These are phyloP conservation scores for Muntiacus reevesi DNA, from an alignment of 2,113 vertebrate species.

Conservation along the genomic window DNA sequence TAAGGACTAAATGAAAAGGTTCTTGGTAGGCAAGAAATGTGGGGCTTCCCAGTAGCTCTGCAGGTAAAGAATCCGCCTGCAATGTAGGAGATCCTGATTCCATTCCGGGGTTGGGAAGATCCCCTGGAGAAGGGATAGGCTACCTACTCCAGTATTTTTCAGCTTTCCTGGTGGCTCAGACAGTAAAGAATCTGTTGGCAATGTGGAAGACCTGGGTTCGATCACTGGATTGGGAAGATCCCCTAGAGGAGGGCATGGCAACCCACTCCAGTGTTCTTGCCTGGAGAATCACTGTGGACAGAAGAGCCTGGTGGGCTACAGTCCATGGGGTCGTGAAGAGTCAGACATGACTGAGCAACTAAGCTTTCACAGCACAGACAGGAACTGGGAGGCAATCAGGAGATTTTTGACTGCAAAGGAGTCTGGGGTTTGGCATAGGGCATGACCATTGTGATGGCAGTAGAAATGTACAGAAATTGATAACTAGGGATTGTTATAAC, in stretches of 20 bases:
- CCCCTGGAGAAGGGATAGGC: not conserved
- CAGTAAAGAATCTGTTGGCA: not conserved
- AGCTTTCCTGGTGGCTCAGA: not conserved
- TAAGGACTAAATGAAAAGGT: not conserved
- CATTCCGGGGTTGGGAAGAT: not conserved
- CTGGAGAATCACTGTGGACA: not conserved
- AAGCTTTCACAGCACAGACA: not conserved
- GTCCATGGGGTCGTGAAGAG: not conserved
- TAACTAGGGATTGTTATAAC: not conserved
- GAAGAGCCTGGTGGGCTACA: not conserved
- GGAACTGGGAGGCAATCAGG: not conserved
- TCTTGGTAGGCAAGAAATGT: not conserved
- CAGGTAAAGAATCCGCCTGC: not conserved
- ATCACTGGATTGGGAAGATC: not conserved
- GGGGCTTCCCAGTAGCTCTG: not conserved
- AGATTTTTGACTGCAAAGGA: not conserved
- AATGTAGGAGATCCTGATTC: not conserved
- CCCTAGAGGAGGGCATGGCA: not conserved
- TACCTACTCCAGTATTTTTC: not conserved
- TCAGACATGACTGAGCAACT: not conserved
- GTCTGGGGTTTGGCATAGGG: not conserved
- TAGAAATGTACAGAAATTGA: not conserved
- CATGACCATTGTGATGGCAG: not conserved
- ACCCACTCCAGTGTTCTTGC: not conserved
- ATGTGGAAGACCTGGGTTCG: not conserved